Percentiles rank a stretch among this genome's conserved stretches.
Conservation (phyloP, 2,797 vertebrate species). For the Pseudochirops cupreus region DNA sequence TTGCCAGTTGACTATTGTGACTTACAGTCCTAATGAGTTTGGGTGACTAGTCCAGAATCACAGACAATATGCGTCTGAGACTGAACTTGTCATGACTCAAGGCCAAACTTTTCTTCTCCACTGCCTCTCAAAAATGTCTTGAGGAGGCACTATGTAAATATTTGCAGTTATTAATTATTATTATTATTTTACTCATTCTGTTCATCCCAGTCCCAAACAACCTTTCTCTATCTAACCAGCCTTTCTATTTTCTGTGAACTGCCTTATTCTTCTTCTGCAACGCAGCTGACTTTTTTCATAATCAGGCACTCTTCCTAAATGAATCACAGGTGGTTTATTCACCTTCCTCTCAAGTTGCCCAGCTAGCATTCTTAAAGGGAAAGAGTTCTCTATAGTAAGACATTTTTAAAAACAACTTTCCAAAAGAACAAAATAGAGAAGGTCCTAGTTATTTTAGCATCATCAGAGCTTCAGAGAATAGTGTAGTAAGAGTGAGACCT, state of each 20-base stretch:
- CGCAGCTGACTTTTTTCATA: neutral
- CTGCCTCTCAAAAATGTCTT: neutral
- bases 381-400: neutral
- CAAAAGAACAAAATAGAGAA: slow-evolving; percentile 1
- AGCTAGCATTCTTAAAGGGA: slow-evolving; percentile 6
- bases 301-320: neutral
- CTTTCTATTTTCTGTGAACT: neutral
- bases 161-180: neutral
- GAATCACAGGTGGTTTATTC: neutral
- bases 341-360: neutral
- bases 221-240: neutral
- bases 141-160: neutral
- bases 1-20: neutral
- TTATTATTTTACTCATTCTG: neutral
- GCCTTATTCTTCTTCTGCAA: neutral
- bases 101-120: neutral
- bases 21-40: neutral
- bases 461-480: neutral
- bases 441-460: neutral
- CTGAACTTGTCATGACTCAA: neutral
- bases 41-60: neutral
- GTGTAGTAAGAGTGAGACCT: neutral
- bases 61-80: neutral
- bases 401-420: neutral
- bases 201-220: neutral